A percentile compares a stretch with the other conserved stretches of the same genome.
phyloP scores from a whole-genome alignment of 2,888 invertebrate genomes.

The Aromia moschata region DNA sequence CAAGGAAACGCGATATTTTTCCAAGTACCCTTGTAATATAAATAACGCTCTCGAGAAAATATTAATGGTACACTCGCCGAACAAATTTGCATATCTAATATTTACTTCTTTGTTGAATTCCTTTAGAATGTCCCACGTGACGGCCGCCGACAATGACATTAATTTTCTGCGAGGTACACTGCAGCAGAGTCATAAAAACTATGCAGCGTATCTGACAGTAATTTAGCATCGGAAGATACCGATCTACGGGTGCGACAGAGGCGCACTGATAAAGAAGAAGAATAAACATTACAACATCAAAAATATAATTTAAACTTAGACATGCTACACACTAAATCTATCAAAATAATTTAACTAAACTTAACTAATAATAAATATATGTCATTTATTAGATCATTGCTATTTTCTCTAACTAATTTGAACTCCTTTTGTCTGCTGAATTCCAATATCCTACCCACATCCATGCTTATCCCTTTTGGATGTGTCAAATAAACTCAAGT shows the following conservation, averaged over 20 bases:
- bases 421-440: no score
- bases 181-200: conserved; percentile 26
- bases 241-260: conserved; percentile 5
- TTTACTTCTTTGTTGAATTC: conserved; percentile 13
- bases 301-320: no score
- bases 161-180: conserved; percentile 26
- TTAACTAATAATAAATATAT: no score
- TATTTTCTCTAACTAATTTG: no score
- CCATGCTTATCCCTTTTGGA: no score
- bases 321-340: no score
- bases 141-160: conserved; percentile 22
- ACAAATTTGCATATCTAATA: conserved; percentile 25
- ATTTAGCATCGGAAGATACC: conserved; percentile 26
- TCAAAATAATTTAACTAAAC: no score
- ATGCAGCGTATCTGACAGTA: conserved; percentile 28
- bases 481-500: no score
- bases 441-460: no score
- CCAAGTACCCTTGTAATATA: neutral
- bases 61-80: conserved; percentile 16
- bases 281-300: no score
- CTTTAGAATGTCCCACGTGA: conserved; percentile 17
- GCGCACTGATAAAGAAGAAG: no score
- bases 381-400: no score
- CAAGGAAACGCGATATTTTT: neutral
- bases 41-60: neutral